Evolutionary conservation across 53 echinoderm and acorn worm species (phyloP).

Genomic region (Stichopus horrens): DNA sequence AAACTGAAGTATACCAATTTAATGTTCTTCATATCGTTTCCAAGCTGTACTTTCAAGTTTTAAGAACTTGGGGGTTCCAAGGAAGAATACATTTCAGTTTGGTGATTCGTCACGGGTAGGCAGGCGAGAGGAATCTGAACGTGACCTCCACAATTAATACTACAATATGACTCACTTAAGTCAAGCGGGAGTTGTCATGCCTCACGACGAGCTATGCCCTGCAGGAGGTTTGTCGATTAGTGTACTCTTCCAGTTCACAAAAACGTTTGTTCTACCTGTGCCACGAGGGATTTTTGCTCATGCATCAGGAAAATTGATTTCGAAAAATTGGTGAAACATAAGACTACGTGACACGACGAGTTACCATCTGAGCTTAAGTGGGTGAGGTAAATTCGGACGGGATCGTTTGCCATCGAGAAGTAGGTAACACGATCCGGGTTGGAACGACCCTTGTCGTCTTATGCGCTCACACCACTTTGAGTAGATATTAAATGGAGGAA

Average conservation of each 20-base stretch:
- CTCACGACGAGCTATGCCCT: background rate
- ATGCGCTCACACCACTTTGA: too few relatives aligned
- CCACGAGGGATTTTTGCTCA: slow-evolving; percentile 27
- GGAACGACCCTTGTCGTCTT: background rate
- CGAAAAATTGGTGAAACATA: slow-evolving; percentile 3
- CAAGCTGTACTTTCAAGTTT: too few relatives aligned
- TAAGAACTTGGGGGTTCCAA: too few relatives aligned
- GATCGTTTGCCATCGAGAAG: background rate
- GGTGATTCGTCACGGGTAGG: background rate
- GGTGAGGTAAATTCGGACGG: background rate
- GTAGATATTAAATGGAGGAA: too few relatives aligned
- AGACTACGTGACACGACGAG: slow-evolving; percentile 7
- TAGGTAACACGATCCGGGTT: background rate
- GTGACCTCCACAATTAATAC: background rate
- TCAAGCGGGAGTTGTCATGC: background rate
- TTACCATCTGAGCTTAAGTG: background rate
- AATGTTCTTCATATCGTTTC: too few relatives aligned
- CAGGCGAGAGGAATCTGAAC: background rate
- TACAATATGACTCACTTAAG: background rate
- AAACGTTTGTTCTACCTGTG: background rate
- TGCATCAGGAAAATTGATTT: slow-evolving; percentile 6
- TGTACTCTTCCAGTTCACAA: background rate
- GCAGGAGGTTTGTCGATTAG: slow-evolving; percentile 20
- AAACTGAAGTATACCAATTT: too few relatives aligned
- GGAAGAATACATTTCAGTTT: background rate